Base-by-base conservation (phyloP, 2,888 invertebrate genomes). In the Lasioglossum figueresi region DNA sequence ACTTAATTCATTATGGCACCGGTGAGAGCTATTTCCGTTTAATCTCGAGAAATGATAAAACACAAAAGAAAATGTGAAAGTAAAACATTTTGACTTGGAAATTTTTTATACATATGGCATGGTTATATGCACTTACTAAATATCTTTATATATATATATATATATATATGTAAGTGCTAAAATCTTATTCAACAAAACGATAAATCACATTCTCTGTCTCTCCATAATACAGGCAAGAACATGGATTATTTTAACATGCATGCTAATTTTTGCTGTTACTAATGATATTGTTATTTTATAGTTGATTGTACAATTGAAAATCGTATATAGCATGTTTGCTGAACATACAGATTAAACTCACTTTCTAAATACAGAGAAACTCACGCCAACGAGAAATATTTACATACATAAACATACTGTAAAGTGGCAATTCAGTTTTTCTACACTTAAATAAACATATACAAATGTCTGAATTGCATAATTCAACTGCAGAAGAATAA, bases 1-100 rank as follows among this genome's bases (percentile, higher is more conserved):
- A 43, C 14, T 72, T 72, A 6, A 43, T 66, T 72, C 31, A 10
- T 45, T 78, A 84, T 83, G 75, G 83, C 83, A 83, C 83, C 23
- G 43, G 40, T 71, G 6, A 73, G 37, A 82, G 68, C 19, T 70
- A 63, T 43, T 73, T 19, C 56, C 27, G 34, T 74, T 27, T 12
- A 77, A 37, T 52, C 14, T 40, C 19, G n/a, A n/a, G 31, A 40
- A 68, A 68, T 27, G 31, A 76, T 82, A 59, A 68, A 68, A 8
- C 68, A n/a, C 5, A 12, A 71, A 82, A 77, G 48, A 0, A 43
- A 79, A 40, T 40, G 14, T 56, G 23, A n/a, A 16, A 19, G 6
- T 73, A 68, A 10, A 72, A 12, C 37, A 73, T 45, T 76, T 34
- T 77, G 31, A 82, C 68, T 68, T 37, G 40, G 27, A 82, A 68